Evolutionary conservation across 2,113 vertebrate species (phyloP), one percentile per base, ranked within the genome.

Genomic region (Zosterops hypoxanthus): DNA sequence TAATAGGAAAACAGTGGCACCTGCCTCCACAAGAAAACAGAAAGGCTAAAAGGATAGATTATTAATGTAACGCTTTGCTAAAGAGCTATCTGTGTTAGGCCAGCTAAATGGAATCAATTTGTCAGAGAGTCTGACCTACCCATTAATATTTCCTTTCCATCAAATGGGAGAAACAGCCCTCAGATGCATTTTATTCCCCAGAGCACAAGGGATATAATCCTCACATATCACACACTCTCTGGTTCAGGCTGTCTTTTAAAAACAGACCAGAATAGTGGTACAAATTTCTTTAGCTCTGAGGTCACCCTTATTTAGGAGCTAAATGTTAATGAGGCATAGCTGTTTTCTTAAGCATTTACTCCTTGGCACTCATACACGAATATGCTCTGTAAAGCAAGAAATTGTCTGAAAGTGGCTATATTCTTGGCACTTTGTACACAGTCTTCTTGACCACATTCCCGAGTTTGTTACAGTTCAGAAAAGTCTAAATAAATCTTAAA

Each of bases 101-200:
- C 46, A 94, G 29, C 11, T 95, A 91, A 91, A 80, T 63, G 22
- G 39, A 73, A 94, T 60, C 46, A 87, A 66, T 92, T 89, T 92
- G 33, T 88, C 66, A 91, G 63, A 91, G 50, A n/a, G 16, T 66
- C 11, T 66, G 70, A 69, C 61, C 39, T 80, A 42, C 21, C 79
- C 14, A 49, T 87, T 91, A 87, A 68, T 82, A 95, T 80, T 95
- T 87, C 11, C 79, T 91, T 76, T 69, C 33, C 33, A 59, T 70
- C 47, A 80, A 72, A 80, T 34, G 5, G 21, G 39, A 90, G 70
- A 90, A 91, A 76, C 14, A 42, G 44, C 15, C 86, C 47, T 23
- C 34, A 81, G 41, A 20, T 31, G 14, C 19, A 70, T 90, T 92
- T 79, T 90, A 28, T 66, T 94, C 59, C 52, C 39, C 16, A 28